Evolutionary conservation across 2,888 invertebrate species (phyloP), one percentile per base, ranked within the genome.

Genomic region (Nomada fucata): DNA sequence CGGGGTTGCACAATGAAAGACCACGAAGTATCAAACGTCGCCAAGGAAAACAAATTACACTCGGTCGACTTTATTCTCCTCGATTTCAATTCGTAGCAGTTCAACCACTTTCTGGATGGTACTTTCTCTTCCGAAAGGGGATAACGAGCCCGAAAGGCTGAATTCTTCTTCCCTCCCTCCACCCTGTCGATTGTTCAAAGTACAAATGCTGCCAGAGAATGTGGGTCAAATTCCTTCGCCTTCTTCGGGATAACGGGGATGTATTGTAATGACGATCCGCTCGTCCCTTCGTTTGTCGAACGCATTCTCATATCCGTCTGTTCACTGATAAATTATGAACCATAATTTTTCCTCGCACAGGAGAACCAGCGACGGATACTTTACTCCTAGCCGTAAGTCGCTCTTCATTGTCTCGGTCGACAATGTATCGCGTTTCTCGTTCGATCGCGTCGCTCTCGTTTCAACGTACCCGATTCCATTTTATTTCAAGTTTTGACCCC

Each of bases 271-370:
- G 42, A 4, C 11, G 57, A 52, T 50, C 50, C 18, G n/a, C 52
- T 57, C 50, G 42, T 13, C 42, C 29, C 23, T 36, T 53, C 70
- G 44, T 63, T 61, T 50, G 63, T 23, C 47, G 18, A 71, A 20
- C 72, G 9, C 36, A 3, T 53, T 72, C 52, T 52, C 20, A 61
- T 61, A 44, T 53, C 23, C 13, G 15, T 4, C 52, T 44, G 9
- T 55, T 63, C 76, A 53, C 57, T 70, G 55, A 72, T 44, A 72
- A 72, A 57, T 65, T 57, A 42, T 53, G 52, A 60, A 20, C 44
- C 42, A 18, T 52, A 7, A 36, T 55, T 36, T 9, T 52, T 44
- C 23, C 15, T 1, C 26, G 36, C 9, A 13, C 7, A 36, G 0
- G n/a, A 15, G 18, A 5, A 15, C 61, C 15, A 13, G n/a, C 23